Evolutionary conservation across 2,113 vertebrate genomes (phyloP).

Genomic region (Caracal caracal): DNA sequence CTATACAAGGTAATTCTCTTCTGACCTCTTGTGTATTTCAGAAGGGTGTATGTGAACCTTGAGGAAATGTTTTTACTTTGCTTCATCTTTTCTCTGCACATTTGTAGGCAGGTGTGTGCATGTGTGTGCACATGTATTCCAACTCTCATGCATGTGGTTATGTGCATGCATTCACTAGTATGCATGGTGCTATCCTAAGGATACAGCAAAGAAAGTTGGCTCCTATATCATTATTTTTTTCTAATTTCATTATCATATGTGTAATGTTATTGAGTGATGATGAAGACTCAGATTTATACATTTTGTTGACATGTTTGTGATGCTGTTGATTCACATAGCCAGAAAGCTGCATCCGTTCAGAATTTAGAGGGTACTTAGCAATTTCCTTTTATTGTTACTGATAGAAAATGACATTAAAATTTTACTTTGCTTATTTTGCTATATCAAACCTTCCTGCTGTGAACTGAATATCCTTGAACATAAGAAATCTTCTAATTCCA

Average conservation of each 20-base stretch:
- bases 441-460: constrained; percentile 40
- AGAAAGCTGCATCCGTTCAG: constrained; percentile 43
- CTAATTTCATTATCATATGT: constrained; percentile 7
- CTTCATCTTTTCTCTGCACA: neutral
- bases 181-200: neutral
- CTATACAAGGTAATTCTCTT: neutral
- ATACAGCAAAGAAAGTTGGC: neutral
- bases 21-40: neutral
- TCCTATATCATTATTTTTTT: neutral
- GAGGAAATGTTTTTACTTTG: neutral
- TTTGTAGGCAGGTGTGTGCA: neutral
- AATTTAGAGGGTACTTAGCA: constrained; percentile 53
- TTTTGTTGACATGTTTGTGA: constrained; percentile 39
- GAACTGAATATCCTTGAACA: constrained; percentile 59
- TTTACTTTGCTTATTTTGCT: constrained; percentile 67
- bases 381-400: constrained; percentile 62
- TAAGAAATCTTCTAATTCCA: constrained; percentile 50
- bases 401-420: constrained; percentile 60
- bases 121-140: neutral
- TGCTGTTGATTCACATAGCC: constrained; percentile 28
- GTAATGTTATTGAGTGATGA: neutral
- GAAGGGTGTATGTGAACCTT: neutral
- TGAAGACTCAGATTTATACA: constrained; percentile 22
- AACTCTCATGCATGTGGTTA: neutral
- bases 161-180: neutral